These are phyloP conservation scores for Pygathrix nemaeus DNA, from an alignment of 2,113 vertebrate species.

Conservation along the genomic window DNA sequence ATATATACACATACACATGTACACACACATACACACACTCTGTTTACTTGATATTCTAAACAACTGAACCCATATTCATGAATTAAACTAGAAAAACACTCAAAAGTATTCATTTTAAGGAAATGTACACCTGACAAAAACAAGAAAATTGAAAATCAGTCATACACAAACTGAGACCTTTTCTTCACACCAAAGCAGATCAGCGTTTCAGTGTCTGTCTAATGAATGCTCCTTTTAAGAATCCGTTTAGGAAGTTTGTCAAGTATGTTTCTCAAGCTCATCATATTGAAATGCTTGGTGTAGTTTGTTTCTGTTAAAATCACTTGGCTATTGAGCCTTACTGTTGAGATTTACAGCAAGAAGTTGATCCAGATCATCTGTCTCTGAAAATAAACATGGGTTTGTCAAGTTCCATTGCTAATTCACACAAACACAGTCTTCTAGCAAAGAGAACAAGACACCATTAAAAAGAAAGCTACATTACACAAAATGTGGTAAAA, in stretches of 20 bases:
- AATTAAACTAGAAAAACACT: constrained; percentile 13
- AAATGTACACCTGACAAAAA: background rate
- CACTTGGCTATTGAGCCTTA: background rate
- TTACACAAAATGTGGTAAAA: background rate
- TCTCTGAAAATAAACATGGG: background rate
- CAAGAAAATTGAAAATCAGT: background rate
- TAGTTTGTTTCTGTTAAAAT: background rate
- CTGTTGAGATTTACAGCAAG: background rate
- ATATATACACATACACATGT: background rate
- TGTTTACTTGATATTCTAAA: background rate
- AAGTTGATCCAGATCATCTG: background rate
- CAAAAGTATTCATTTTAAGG: background rate
- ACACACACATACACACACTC: background rate
- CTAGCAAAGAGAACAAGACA: background rate
- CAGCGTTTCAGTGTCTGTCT: background rate
- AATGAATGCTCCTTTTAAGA: background rate
- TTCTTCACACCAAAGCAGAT: background rate
- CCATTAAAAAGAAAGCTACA: background rate
- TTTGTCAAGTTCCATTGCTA: background rate
- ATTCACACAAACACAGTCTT: background rate
- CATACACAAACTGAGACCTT: background rate
- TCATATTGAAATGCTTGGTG: background rate
- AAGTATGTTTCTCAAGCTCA: background rate
- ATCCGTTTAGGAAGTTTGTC: background rate
- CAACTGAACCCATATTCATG: background rate